Base-by-base conservation (phyloP, 2,888 invertebrate species). In the Philhelius pedissequus region DNA sequence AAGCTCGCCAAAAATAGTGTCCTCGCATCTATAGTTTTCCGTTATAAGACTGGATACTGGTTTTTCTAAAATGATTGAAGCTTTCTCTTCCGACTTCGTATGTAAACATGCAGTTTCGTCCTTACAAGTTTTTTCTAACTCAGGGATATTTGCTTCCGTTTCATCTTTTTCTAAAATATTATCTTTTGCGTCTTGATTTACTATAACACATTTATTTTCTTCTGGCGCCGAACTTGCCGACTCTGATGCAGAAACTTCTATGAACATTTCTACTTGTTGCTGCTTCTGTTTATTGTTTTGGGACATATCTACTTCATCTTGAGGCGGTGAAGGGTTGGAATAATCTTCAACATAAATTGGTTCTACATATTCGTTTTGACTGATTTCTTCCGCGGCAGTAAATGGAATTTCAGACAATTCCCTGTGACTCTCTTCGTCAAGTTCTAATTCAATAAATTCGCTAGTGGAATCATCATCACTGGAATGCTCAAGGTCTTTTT, bases 1-100 rank as follows among this genome's bases (percentile, higher is more conserved):
- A 1, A 89, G 68, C 69, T 89, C 89, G 5, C 89, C 89, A 84
- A 89, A 89, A 56, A 89, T 89, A 6, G 82, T 86, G 82, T 89
- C 89, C 58, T 89, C 89, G 27, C 88, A 87, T 1, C 89, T 88
- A 50, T 35, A 22, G 48, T 40, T 38, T 22, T 54, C 68, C 4
- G 18, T 6, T 18, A 1, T 38, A 7, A 8, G 7, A 11, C 8
- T 38, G 0, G 45, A 2, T 48, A 30, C 32, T 13, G 20, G 20
- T 22, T 27, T n/a, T 22, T 45, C n/a, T 7, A n/a, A 6, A 48
- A 1, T 48, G n/a, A 3, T 22, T 3, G 15, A 2, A 8, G 4
- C 8, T 15, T 4, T 43, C 48, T 43, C 15, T 40, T 66, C 50
- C 2, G 32, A 3, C 2, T 11, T 25, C 30, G 3, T 15, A 4